These are phyloP conservation scores for Trichopria drosophilae DNA, from an alignment of 2,888 invertebrate genomes.

Conservation along the genomic window DNA sequence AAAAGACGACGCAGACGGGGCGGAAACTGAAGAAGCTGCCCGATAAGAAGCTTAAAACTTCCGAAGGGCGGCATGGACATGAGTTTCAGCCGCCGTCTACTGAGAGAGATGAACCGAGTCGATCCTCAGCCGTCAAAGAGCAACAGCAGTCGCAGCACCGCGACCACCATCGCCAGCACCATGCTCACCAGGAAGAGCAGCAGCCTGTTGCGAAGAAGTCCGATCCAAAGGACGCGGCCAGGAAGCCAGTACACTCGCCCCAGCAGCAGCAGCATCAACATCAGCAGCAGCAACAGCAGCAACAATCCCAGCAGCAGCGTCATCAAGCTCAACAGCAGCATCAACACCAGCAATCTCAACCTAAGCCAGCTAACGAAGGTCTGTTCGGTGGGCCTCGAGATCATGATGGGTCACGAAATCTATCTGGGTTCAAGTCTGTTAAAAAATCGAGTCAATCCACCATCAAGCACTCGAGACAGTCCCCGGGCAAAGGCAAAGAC, in stretches of 20 bases:
- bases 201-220: slow-evolving; percentile 37
- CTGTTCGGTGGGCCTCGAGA: slow-evolving; percentile 55
- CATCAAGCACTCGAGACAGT: slow-evolving; percentile 48
- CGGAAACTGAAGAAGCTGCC: slow-evolving; percentile 69
- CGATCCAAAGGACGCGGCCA: slow-evolving; percentile 26
- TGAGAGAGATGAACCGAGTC: slow-evolving; percentile 74
- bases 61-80: slow-evolving; percentile 76
- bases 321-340: slow-evolving; percentile 60
- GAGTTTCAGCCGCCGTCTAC: slow-evolving; percentile 71
- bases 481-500: slow-evolving; percentile 60
- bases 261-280: slow-evolving; percentile 54
- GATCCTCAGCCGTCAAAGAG: slow-evolving; percentile 53
- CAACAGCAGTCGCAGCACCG: slow-evolving; percentile 57
- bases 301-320: slow-evolving; percentile 52
- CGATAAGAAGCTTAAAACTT: slow-evolving; percentile 83
- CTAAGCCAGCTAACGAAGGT: slow-evolving; percentile 47
- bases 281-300: slow-evolving; percentile 51
- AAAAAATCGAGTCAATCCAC: slow-evolving; percentile 48
- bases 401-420: slow-evolving; percentile 57
- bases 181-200: slow-evolving; percentile 60
- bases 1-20: slow-evolving; percentile 41
- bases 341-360: slow-evolving; percentile 44
- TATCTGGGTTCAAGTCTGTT: slow-evolving; percentile 53
- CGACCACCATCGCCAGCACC: slow-evolving; percentile 55
- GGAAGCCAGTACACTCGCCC: slow-evolving; percentile 32